Percentiles rank a stretch among this genome's conserved stretches.
phyloP scores from a whole-genome alignment of 2,113 vertebrate genomes.

The Scalopus aquaticus region DNA sequence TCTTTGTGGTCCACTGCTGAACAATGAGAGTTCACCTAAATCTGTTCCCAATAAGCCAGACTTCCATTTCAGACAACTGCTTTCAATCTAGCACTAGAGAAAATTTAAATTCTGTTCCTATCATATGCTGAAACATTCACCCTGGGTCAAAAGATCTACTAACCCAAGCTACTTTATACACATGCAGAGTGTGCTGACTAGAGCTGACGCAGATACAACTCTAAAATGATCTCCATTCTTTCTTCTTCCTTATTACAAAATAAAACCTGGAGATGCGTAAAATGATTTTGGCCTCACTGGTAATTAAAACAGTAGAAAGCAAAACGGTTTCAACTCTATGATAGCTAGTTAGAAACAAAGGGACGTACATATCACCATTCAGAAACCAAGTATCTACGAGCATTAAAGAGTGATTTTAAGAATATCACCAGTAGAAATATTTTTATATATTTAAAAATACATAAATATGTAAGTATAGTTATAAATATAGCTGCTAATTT shows the following conservation, averaged over 20 bases:
- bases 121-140: background rate
- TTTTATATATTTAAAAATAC: too few relatives aligned
- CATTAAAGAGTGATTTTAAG: background rate
- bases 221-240: slow-evolving; percentile 44
- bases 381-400: slow-evolving; percentile 33
- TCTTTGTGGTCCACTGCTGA: slow-evolving; percentile 1
- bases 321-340: slow-evolving; percentile 43
- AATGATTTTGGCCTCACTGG: slow-evolving; percentile 32
- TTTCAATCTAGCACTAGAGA: slow-evolving; percentile 15
- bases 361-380: background rate
- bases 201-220: slow-evolving; percentile 4
- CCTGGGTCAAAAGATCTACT: slow-evolving; percentile 15
- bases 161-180: slow-evolving; percentile 20
- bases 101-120: slow-evolving; percentile 39
- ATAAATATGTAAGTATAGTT: too few relatives aligned
- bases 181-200: background rate
- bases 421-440: slow-evolving; percentile 11
- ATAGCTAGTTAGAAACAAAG: slow-evolving; percentile 14
- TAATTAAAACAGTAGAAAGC: slow-evolving; percentile 22
- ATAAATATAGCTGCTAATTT: slow-evolving; percentile 34
- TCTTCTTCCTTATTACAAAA: slow-evolving; percentile 49
- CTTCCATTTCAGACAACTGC: slow-evolving; percentile 19
- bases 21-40: background rate
- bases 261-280: slow-evolving; percentile 19
- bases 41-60: slow-evolving; percentile 6